Percentiles rank a stretch among this genome's conserved stretches.
Evolutionary conservation across 2,113 vertebrate genomes (phyloP).

Genomic region (Puffinus mauretanicus): DNA sequence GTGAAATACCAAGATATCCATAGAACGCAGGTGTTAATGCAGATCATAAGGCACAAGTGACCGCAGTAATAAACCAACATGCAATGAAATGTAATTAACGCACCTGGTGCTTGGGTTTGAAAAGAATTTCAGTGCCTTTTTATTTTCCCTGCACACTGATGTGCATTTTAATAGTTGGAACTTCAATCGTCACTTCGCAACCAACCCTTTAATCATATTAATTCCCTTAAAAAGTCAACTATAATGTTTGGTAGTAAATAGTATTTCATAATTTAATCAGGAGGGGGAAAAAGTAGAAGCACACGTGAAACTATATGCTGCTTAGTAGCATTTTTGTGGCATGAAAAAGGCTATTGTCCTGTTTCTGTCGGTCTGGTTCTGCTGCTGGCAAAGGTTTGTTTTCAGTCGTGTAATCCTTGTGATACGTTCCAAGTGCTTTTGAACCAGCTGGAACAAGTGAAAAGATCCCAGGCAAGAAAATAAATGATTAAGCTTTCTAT

Average conservation of each 20-base stretch:
- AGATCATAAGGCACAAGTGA: conserved; percentile 67
- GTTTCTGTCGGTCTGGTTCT: not conserved
- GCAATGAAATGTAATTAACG: conserved; percentile 70
- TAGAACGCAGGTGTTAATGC: conserved; percentile 71
- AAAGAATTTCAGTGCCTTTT: conserved; percentile 26
- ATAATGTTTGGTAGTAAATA: conserved; percentile 3
- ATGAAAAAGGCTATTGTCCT: conserved; percentile 59
- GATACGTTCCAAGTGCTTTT: not conserved
- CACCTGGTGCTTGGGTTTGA: conserved; percentile 67
- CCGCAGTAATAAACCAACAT: conserved; percentile 61
- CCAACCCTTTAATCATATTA: conserved; percentile 11
- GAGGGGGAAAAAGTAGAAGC: not conserved
- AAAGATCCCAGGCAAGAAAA: conserved; percentile 23
- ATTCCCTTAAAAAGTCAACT: conserved; percentile 13
- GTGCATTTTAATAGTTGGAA: not conserved
- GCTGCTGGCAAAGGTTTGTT: conserved; percentile 10
- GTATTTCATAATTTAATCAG: not conserved
- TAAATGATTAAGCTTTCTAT: conserved; percentile 33
- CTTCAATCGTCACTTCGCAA: not conserved
- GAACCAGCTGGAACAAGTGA: conserved; percentile 5
- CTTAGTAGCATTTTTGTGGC: conserved; percentile 19
- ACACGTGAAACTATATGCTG: not conserved
- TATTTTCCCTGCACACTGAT: conserved; percentile 3
- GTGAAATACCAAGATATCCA: conserved; percentile 57
- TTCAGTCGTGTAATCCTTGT: not conserved